Percentiles rank a stretch among this genome's conserved stretches.
Evolutionary conservation across 2,797 vertebrate genomes (phyloP).

Genomic region (Clarias platycephalus): DNA sequence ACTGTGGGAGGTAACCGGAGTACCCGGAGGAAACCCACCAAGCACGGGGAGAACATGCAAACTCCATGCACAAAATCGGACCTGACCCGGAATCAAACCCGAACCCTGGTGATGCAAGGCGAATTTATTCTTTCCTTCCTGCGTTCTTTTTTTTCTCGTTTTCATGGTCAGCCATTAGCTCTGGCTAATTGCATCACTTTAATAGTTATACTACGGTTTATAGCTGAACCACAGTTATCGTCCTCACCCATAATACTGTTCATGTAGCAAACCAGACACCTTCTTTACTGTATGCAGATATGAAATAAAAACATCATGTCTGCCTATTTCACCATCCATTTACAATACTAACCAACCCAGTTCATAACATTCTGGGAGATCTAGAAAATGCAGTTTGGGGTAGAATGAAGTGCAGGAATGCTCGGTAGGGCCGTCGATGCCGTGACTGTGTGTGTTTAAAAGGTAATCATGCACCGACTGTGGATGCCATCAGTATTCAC

Average conservation of each 20-base stretch:
- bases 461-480: not conserved
- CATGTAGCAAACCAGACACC: not conserved
- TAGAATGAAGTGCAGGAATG: conserved; percentile 6
- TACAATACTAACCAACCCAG: too few species aligned
- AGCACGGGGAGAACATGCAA: too few species aligned
- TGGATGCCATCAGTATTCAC: conserved; percentile 13
- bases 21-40: too few species aligned
- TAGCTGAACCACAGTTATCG: not conserved
- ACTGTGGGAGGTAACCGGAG: too few species aligned
- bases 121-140: not conserved
- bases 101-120: too few species aligned
- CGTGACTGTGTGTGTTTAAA: conserved; percentile 19
- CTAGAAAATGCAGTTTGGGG: not conserved
- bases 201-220: not conserved
- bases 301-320: not conserved
- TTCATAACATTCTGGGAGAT: not conserved
- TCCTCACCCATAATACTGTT: not conserved
- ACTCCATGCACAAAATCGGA: too few species aligned
- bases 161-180: not conserved
- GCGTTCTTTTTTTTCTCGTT: not conserved
- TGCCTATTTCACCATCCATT: not conserved
- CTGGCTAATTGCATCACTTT: not conserved
- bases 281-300: not conserved
- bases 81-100: too few species aligned
- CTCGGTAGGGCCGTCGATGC: not conserved